Percentiles rank a stretch among this genome's conserved stretches.
These are phyloP conservation scores for Chrysolina oricalcia DNA, from an alignment of 2,888 invertebrate genomes.

Conservation along the genomic window DNA sequence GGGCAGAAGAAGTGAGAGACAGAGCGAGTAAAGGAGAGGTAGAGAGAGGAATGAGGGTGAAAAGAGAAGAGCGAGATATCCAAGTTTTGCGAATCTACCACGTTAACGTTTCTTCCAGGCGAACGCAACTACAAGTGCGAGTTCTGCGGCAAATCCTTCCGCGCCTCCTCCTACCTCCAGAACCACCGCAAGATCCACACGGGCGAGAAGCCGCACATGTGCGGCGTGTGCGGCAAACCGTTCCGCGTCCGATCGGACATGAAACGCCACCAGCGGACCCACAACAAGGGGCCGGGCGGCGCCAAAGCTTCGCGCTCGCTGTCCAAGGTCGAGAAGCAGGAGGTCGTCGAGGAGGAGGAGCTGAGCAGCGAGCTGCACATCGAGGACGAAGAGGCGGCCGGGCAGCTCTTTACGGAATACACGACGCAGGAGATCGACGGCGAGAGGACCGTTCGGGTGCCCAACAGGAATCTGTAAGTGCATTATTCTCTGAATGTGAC, in stretches of 20 bases:
- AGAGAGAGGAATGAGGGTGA: too few relatives aligned
- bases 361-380: constrained; percentile 65
- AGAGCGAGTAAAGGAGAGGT: too few relatives aligned
- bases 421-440: constrained; percentile 62
- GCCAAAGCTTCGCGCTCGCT: constrained; percentile 43
- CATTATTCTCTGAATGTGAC: background rate
- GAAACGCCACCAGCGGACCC: constrained; percentile 85
- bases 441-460: constrained; percentile 56
- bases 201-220: constrained; percentile 86
- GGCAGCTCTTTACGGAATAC: constrained; percentile 66
- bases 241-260: constrained; percentile 90
- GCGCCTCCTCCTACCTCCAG: constrained; percentile 89
- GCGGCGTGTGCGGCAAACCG: constrained; percentile 84
- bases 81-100: background rate
- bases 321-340: constrained; percentile 57
- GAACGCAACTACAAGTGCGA: constrained; percentile 92
- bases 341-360: constrained; percentile 61
- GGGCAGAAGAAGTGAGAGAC: too few relatives aligned
- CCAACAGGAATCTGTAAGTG: constrained; percentile 61
- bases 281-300: constrained; percentile 69
- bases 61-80: too few relatives aligned
- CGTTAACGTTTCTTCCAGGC: constrained; percentile 68
- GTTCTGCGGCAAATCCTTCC: constrained; percentile 86
- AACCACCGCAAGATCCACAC: constrained; percentile 91
- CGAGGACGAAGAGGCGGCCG: constrained; percentile 66